Evolutionary conservation across 2,797 vertebrate species (phyloP), one percentile per base, ranked within the genome.

Genomic region (Myotis myotis): DNA sequence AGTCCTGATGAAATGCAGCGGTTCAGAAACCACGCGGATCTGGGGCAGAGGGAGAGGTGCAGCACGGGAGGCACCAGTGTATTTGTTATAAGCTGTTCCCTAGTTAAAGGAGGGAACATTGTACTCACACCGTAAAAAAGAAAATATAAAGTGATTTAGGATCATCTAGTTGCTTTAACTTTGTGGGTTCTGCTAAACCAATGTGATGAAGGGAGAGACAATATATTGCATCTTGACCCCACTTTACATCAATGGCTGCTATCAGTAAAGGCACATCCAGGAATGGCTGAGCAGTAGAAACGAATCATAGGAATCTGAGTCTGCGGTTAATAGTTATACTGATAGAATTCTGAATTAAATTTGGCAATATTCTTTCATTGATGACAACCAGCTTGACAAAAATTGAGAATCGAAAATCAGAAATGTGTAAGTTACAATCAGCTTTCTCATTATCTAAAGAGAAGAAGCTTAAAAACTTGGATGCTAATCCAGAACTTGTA

Each of bases 351-450:
- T 23, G 19, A 88, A 55, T 66, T 88, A 85, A 44, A 85, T 78
- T 95, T 86, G 92, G 70, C 70, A 92, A 60, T 20, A 49, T 76
- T 82, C 64, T 87, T 90, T 91, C 49, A 62, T n/a, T 17, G 64
- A 49, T 68, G 33, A 60, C 44, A 88, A 79, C 16, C 9, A 66
- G 8, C 25, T 66, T 83, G 41, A 6, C 82, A 62, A 92, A 92
- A 92, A 79, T 82, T 16, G 70, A 90, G n/a, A 49, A 33, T 60
- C 1, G 15, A 80, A 36, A 55, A 60, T 60, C 44, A 86, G 74
- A 91, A 95, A 79, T 85, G 3, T 82, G 4, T 81, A 64, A 72
- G 60, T 70, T 89, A 66, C 41, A 70, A 30, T 76, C 64, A 44
- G 87, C 41, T 60, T 71, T 88, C 74, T 88, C 20, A 41, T 57